Percentiles rank a stretch among this genome's conserved stretches.
phyloP scores from a whole-genome alignment of 2,797 vertebrate genomes.

The Lutjanus campechanus region DNA sequence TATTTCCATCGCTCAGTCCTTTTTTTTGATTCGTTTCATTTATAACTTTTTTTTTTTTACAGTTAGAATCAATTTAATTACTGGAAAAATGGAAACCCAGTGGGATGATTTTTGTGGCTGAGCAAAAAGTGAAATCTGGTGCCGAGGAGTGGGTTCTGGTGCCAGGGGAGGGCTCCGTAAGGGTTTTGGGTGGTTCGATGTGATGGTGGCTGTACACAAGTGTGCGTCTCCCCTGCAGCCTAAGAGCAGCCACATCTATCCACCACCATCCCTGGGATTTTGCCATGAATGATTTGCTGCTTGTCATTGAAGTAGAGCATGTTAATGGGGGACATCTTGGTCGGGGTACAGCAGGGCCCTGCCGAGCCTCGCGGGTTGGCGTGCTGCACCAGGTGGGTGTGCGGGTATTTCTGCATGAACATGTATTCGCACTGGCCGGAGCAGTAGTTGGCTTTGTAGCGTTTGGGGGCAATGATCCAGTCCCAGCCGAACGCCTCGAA shows the following conservation, averaged over 20 bases:
- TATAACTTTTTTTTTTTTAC: slow-evolving; percentile 73
- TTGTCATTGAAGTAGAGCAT: slow-evolving; percentile 99
- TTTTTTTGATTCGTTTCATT: slow-evolving; percentile 80
- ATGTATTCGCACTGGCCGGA: slow-evolving; percentile 99
- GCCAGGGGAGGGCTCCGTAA: slow-evolving; percentile 78
- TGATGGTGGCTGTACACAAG: slow-evolving; percentile 71
- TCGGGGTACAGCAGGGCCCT: slow-evolving; percentile 98
- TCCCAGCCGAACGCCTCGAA: slow-evolving; percentile 99
- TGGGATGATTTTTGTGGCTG: slow-evolving; percentile 72
- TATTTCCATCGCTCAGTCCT: slow-evolving; percentile 77
- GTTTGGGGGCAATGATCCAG: slow-evolving; percentile 99
- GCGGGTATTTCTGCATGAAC: slow-evolving; percentile 99
- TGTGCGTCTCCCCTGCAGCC: slow-evolving; percentile 60
- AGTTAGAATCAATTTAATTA: slow-evolving; percentile 81
- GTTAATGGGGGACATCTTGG: slow-evolving; percentile 99
- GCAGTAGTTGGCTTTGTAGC: slow-evolving; percentile 99
- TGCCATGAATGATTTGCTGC: slow-evolving; percentile 99
- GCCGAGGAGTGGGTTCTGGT: slow-evolving; percentile 74
- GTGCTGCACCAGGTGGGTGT: slow-evolving; percentile 98
- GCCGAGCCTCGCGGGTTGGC: slow-evolving; percentile 97
- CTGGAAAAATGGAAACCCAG: slow-evolving; percentile 77
- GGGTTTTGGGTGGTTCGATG: slow-evolving; percentile 81
- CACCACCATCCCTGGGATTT: slow-evolving; percentile 99
- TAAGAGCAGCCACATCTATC: slow-evolving; percentile 98
- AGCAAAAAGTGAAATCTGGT: slow-evolving; percentile 76